Evolutionary conservation across 2,888 invertebrate genomes (phyloP).

Genomic region (Steromphala cineraria): DNA sequence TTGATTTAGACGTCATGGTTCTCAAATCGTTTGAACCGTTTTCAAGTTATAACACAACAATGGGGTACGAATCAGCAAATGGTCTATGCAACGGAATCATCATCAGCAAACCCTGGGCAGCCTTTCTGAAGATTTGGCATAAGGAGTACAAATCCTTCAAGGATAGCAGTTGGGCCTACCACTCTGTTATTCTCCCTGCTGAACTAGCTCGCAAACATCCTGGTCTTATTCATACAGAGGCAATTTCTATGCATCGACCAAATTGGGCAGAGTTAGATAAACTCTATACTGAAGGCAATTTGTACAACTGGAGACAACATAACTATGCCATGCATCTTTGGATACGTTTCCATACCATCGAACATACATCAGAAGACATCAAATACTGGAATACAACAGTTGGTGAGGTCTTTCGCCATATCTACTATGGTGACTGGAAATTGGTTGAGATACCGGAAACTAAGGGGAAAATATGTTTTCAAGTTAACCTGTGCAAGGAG

Average conservation of each 20-base stretch:
- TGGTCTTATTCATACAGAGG: neutral
- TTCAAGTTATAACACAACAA: neutral
- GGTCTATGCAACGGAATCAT: conserved; percentile 6
- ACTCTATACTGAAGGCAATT: neutral
- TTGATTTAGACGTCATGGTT: conserved; percentile 4
- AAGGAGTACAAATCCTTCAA: neutral
- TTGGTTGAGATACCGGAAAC: neutral
- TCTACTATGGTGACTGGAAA: conserved; percentile 26
- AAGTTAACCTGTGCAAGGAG: neutral
- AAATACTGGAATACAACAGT: conserved; percentile 1
- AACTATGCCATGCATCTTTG: neutral
- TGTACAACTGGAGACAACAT: neutral
- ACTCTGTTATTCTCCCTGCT: neutral
- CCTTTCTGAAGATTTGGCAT: conserved; percentile 16
- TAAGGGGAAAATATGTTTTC: neutral
- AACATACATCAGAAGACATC: neutral
- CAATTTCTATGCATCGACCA: neutral
- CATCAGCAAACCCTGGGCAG: neutral
- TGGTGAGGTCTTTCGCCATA: neutral
- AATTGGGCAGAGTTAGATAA: neutral
- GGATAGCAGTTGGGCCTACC: neutral
- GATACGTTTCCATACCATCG: neutral
- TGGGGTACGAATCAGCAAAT: neutral
- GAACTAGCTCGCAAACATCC: neutral
- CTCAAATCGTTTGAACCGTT: neutral